phyloP scores from a whole-genome alignment of 64 coral and sea anemone genomes.

The Platygyra sinensis region DNA sequence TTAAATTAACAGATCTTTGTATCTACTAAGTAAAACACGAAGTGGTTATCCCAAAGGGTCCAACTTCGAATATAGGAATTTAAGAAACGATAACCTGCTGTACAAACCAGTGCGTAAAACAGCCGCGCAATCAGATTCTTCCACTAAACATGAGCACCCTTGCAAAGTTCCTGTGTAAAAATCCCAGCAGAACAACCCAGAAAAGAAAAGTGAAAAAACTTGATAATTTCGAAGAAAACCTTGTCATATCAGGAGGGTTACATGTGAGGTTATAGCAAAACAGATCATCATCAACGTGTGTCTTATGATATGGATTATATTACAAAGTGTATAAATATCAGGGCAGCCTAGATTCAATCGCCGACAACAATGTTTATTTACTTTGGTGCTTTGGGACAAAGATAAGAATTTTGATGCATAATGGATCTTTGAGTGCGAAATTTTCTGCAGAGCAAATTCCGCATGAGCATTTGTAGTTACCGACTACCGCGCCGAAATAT shows the following conservation, averaged over 20 bases:
- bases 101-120: background rate
- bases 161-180: background rate
- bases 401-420: constrained; percentile 49
- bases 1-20: background rate
- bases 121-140: background rate
- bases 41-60: background rate
- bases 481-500: background rate
- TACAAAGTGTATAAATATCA: background rate
- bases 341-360: background rate
- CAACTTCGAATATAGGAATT: background rate
- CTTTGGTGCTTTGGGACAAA: constrained; percentile 17
- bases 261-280: too few species aligned
- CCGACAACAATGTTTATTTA: constrained; percentile 52
- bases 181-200: background rate
- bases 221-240: too few species aligned
- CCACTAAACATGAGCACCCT: background rate
- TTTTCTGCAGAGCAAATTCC: constrained; percentile 16
- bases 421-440: constrained; percentile 28
- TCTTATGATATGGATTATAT: background rate
- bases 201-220: background rate
- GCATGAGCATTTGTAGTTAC: background rate
- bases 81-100: background rate
- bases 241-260: too few species aligned
- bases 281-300: background rate
- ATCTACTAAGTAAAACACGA: background rate